Percentiles rank a stretch among this genome's conserved stretches.
These are phyloP conservation scores for Phthorimaea operculella DNA, from an alignment of 1,140 invertebrate species.

Conservation along the genomic window DNA sequence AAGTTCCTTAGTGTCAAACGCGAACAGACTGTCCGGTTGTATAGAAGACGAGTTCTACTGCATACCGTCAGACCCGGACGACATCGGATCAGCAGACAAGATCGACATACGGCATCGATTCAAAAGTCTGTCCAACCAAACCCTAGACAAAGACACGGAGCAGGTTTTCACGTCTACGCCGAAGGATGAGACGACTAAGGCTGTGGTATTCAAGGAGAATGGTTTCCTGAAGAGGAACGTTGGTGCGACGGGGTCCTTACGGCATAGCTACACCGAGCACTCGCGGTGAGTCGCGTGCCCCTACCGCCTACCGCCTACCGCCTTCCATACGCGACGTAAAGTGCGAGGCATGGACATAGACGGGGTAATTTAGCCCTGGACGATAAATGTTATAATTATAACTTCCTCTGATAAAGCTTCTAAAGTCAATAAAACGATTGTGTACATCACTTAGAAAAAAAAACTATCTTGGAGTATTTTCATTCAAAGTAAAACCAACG, in stretches of 20 bases:
- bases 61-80: conserved; percentile 49
- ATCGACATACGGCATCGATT: conserved; percentile 44
- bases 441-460: too few relatives aligned
- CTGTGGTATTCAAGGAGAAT: background rate
- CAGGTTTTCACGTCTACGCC: conserved; percentile 35
- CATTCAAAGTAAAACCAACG: too few relatives aligned
- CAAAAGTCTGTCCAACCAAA: conserved; percentile 37
- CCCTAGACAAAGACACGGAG: conserved; percentile 28
- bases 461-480: too few relatives aligned
- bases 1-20: conserved; percentile 45
- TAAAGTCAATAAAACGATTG: too few relatives aligned
- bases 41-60: conserved; percentile 63
- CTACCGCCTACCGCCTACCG: conserved; percentile 17
- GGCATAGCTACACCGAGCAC: conserved; percentile 47
- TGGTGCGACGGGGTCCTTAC: conserved; percentile 21
- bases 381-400: too few relatives aligned
- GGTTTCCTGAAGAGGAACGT: conserved; percentile 1
- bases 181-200: conserved; percentile 15
- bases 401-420: too few relatives aligned
- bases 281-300: conserved; percentile 36
- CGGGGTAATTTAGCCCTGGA: too few relatives aligned
- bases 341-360: too few relatives aligned
- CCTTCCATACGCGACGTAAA: too few relatives aligned
- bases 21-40: conserved; percentile 49
- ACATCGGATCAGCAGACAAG: conserved; percentile 24